These are phyloP conservation scores for Aldabrachelys gigantea DNA, from an alignment of 2,113 vertebrate species.

Conservation along the genomic window DNA sequence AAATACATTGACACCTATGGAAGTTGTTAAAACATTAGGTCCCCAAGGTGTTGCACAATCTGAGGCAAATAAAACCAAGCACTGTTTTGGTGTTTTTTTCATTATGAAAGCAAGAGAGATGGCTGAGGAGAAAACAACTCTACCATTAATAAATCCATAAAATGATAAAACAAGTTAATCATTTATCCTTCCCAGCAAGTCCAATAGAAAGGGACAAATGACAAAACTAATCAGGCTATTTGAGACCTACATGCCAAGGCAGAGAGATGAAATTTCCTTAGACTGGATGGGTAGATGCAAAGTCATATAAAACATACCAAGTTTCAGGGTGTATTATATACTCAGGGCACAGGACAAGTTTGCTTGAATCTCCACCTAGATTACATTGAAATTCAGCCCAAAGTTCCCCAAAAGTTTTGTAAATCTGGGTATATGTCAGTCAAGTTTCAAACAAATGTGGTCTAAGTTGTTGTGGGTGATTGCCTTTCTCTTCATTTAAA, in stretches of 20 bases:
- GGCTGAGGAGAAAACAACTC: background rate
- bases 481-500: background rate
- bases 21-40: background rate
- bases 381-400: background rate
- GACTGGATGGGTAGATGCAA: rapidly evolving
- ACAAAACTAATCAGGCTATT: background rate
- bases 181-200: background rate
- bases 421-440: background rate
- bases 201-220: background rate
- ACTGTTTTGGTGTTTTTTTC: background rate
- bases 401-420: background rate
- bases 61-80: background rate
- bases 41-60: background rate
- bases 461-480: background rate
- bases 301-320: background rate
- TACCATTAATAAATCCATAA: constrained; percentile 2
- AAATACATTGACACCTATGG: background rate
- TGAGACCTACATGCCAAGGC: background rate
- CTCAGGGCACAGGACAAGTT: background rate
- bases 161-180: background rate
- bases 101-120: constrained; percentile 12
- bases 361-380: background rate
- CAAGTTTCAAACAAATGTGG: background rate
- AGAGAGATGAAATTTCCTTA: background rate
- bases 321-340: background rate